These are phyloP conservation scores for Mechanitis messenoides DNA, from an alignment of 2,888 invertebrate genomes.

Conservation along the genomic window DNA sequence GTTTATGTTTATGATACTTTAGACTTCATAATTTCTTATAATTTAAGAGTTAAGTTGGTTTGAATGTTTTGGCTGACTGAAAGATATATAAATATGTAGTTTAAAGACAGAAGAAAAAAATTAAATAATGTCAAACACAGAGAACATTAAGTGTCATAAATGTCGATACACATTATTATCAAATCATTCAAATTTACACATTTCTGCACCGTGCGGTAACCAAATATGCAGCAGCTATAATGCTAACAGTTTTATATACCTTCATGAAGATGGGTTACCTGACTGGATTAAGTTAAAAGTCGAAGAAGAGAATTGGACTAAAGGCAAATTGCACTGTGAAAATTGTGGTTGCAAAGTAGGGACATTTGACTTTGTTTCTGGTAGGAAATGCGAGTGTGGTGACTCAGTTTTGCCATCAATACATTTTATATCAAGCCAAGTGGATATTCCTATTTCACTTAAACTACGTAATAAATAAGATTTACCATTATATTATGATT, in stretches of 20 bases:
- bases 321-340: conserved; percentile 80
- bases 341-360: conserved; percentile 79
- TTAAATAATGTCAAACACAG: not conserved
- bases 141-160: conserved; percentile 61
- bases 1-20: no score
- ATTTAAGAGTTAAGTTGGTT: no score
- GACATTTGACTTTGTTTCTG: conserved; percentile 80
- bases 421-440: conserved; percentile 79
- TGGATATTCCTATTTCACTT: conserved; percentile 65
- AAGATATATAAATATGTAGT: no score
- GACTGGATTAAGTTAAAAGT: conserved; percentile 74
- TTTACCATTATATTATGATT: no score
- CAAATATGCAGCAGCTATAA: conserved; percentile 50
- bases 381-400: conserved; percentile 79
- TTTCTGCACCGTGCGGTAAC: conserved; percentile 37
- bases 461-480: not conserved
- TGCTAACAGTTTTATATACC: conserved; percentile 59
- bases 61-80: no score
- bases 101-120: not conserved
- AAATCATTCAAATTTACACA: conserved; percentile 35
- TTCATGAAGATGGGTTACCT: conserved; percentile 76
- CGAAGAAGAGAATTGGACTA: conserved; percentile 78
- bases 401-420: conserved; percentile 74
- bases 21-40: no score
- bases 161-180: conserved; percentile 58